A percentile compares a stretch with the other conserved stretches of the same genome.
These are phyloP conservation scores for Marmota monax DNA, from an alignment of 2,113 vertebrate species.

Conservation along the genomic window DNA sequence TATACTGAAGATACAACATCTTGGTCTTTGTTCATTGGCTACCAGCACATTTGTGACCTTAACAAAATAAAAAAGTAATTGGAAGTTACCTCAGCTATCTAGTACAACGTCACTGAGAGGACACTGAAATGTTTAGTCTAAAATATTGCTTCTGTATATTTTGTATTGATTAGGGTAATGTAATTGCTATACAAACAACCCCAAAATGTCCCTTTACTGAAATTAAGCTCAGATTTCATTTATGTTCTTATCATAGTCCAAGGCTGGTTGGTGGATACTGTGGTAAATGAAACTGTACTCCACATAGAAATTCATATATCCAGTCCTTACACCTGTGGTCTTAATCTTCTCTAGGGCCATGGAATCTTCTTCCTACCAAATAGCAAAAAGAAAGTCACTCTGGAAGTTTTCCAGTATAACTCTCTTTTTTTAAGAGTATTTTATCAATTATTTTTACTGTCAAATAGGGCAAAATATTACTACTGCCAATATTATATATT, in stretches of 20 bases:
- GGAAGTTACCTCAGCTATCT: neutral
- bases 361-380: neutral
- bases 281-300: neutral
- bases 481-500: neutral
- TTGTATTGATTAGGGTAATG: neutral
- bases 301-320: neutral
- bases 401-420: neutral
- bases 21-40: neutral
- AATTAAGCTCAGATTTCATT: neutral
- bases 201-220: neutral
- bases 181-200: neutral
- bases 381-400: neutral
- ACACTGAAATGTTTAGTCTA: neutral
- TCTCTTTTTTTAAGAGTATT: neutral
- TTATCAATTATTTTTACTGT: conserved; percentile 36
- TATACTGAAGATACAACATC: neutral
- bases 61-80: neutral
- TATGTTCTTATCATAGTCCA: neutral
- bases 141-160: neutral
- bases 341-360: neutral
- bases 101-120: neutral
- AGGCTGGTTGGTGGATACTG: neutral
- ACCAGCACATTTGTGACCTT: neutral
- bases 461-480: neutral
- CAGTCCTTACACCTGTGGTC: neutral